Conservation (phyloP, 2,113 vertebrate species). For the Turdus rufiventris region DNA sequence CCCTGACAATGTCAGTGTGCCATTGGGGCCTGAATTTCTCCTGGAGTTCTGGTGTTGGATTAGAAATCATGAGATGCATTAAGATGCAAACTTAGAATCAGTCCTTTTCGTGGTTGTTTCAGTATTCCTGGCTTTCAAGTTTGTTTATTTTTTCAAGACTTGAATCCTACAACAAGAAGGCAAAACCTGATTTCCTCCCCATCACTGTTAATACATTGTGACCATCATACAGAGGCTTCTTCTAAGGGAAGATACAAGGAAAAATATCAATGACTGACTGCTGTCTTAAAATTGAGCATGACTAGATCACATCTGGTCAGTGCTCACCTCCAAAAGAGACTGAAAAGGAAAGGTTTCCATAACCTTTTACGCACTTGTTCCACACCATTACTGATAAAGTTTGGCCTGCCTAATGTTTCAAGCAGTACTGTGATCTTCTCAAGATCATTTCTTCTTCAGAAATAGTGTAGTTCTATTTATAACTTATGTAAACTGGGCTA, state of each 20-base stretch:
- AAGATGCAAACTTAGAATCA: not conserved
- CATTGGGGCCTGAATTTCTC: not conserved
- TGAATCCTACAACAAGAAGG: not conserved
- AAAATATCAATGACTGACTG: not conserved
- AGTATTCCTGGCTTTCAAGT: not conserved
- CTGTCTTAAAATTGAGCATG: not conserved
- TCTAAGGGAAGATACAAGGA: not conserved
- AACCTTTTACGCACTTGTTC: not conserved
- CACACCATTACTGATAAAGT: not conserved
- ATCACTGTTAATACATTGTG: not conserved
- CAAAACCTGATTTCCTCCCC: not conserved
- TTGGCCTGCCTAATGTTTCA: not conserved
- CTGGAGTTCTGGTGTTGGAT: not conserved
- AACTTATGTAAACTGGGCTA: not conserved
- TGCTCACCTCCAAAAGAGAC: not conserved
- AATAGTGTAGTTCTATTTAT: not conserved
- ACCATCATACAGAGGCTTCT: not conserved
- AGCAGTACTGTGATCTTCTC: not conserved
- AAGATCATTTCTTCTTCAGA: not conserved
- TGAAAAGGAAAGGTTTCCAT: not conserved
- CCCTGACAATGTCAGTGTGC: not conserved
- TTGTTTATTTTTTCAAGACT: not conserved
- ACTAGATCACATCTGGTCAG: not conserved
- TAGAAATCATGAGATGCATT: not conserved
- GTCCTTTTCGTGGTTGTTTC: not conserved